phyloP scores from a whole-genome alignment of 2,113 vertebrate genomes.

The Acrocephalus arundinaceus region DNA sequence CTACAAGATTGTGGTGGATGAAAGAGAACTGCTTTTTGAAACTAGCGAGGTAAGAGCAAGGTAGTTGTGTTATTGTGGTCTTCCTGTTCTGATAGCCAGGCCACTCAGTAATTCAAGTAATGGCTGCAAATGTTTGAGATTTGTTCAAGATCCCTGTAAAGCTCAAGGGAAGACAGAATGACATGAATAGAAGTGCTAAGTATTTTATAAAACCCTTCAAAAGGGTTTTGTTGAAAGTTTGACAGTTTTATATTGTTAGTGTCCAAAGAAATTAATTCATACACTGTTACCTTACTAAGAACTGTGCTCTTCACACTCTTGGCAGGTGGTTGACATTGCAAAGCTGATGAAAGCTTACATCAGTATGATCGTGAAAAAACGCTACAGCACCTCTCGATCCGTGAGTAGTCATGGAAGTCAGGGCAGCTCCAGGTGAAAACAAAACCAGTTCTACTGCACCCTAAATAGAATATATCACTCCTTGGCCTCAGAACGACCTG shows the following conservation, averaged over 20 bases:
- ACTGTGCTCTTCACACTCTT: not conserved
- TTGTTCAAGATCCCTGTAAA: not conserved
- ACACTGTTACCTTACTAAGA: not conserved
- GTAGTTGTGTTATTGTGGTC: not conserved
- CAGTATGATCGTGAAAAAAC: constrained; percentile 97
- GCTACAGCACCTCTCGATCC: constrained; percentile 92
- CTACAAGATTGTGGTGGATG: constrained; percentile 94
- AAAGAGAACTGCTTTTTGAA: constrained; percentile 91
- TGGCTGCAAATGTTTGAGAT: not conserved
- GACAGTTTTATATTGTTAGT: not conserved
- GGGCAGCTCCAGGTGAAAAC: constrained; percentile 84
- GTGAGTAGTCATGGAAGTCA: constrained; percentile 89
- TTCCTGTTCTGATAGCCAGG: not conserved
- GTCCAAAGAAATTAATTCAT: not conserved
- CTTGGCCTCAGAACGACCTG: not conserved
- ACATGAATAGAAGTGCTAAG: not conserved
- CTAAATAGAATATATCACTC: not conserved
- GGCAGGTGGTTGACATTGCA: constrained; percentile 95
- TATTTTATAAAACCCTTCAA: not conserved
- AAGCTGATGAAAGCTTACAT: constrained; percentile 99
- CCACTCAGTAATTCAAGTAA: not conserved
- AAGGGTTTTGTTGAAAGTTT: not conserved
- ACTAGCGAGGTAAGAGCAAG: constrained; percentile 85
- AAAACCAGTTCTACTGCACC: not conserved
- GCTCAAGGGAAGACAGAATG: not conserved